Evolutionary conservation across 2,888 invertebrate genomes (phyloP), one percentile per base, ranked within the genome.

Genomic region (Caenorhabditis becei): DNA sequence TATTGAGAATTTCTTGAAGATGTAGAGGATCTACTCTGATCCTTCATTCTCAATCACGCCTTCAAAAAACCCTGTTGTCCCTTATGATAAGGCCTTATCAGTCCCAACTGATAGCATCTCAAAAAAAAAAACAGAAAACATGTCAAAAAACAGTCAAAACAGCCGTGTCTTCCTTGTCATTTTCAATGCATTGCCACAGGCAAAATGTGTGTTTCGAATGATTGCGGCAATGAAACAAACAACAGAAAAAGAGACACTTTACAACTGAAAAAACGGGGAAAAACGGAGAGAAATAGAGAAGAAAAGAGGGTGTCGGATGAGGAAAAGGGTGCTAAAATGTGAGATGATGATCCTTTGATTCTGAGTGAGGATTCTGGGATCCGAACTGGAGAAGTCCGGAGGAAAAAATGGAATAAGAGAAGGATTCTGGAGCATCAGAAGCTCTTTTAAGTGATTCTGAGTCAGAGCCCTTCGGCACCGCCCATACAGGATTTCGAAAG

Each of bases 271-370:
- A 20, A 37, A 32, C n/a, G 37, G 18, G 8, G 23, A 49, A 35
- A 58, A 20, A 20, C 28, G n/a, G 20, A 14, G 24, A 35, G 41
- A 37, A 35, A 49, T 32, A 18, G 41, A 47, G 23, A 41, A 70
- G 23, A 24, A 32, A 41, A 37, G 14, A 53, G 63, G n/a, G n/a
- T n/a, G n/a, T n/a, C n/a, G n/a, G n/a, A n/a, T n/a, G 51, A 51
- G 24, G 20, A 7, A 61, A 47, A 44, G 14, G 49, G 71, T 71
- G 71, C 35, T 63, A 56, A 71, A 71, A 54, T n/a, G n/a, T n/a
- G n/a, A n/a, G n/a, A n/a, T n/a, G n/a, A n/a, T 63, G 71, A 71
- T 71, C 71, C 62, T 63, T 71, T 71, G 62, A 47, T 63, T 47
- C 59, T 35, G n/a, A 51, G 2, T 20, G 16, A 20, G n/a, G 18